Evolutionary conservation across 2,113 vertebrate genomes (phyloP).

Genomic region (Heliornis fulica): DNA sequence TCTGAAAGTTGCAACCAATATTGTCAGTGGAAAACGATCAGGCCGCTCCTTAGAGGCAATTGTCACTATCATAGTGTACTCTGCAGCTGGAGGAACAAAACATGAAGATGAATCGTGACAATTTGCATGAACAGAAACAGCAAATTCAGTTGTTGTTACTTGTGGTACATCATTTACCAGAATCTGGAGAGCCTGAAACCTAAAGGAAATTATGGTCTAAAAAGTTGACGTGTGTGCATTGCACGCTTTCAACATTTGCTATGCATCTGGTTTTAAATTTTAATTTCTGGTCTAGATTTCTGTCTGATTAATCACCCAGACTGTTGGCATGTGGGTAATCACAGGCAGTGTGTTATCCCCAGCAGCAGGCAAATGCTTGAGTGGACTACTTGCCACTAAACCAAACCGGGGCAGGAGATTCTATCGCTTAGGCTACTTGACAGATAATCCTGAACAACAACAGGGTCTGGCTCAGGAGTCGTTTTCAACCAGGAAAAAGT

Average conservation of each 20-base stretch:
- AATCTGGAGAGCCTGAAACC: background rate
- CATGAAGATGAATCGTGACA: background rate
- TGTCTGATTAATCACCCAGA: background rate
- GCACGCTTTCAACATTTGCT: background rate
- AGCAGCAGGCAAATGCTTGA: background rate
- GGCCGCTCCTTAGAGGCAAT: background rate
- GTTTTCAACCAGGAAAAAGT: background rate
- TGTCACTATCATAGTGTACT: background rate
- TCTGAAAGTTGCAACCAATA: background rate
- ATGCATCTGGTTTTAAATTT: background rate
- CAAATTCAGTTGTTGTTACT: background rate
- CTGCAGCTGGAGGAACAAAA: background rate
- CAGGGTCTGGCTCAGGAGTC: background rate
- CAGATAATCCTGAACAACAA: background rate
- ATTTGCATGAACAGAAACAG: background rate
- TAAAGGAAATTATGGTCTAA: background rate
- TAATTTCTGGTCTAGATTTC: background rate
- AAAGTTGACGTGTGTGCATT: fast-evolving
- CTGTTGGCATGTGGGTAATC: background rate
- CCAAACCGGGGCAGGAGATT: background rate
- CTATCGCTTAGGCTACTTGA: background rate
- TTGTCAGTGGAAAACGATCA: background rate
- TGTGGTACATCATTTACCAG: background rate
- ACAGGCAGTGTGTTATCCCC: background rate
- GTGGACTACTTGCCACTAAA: background rate